A percentile compares a stretch with the other conserved stretches of the same genome.
These are phyloP conservation scores for Cebidichthys violaceus DNA, from an alignment of 2,113 vertebrate species.

Conservation along the genomic window DNA sequence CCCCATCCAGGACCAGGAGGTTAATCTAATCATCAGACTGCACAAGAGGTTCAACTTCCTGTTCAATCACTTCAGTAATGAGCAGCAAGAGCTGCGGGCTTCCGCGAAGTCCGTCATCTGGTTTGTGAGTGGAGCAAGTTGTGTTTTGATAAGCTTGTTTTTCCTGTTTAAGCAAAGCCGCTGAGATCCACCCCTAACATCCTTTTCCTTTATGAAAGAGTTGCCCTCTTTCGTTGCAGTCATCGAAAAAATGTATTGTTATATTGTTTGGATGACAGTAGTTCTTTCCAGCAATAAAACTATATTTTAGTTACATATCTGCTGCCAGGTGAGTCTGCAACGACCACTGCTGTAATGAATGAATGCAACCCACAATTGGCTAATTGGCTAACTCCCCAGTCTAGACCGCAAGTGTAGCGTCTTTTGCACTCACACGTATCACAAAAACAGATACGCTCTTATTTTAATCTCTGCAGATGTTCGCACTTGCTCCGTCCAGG, in stretches of 20 bases:
- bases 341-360: too few relatives aligned
- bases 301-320: neutral
- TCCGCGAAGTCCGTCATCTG: slow-evolving; percentile 79
- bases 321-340: too few relatives aligned
- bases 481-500: too few relatives aligned
- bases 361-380: too few relatives aligned
- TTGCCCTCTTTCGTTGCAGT: slow-evolving; percentile 25
- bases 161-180: slow-evolving; percentile 60
- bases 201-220: slow-evolving; percentile 72
- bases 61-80: slow-evolving; percentile 83
- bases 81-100: slow-evolving; percentile 78
- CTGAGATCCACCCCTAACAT: slow-evolving; percentile 69
- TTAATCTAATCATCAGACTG: slow-evolving; percentile 84
- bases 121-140: slow-evolving; percentile 73
- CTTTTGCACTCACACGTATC: too few relatives aligned
- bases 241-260: slow-evolving; percentile 25
- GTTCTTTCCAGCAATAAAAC: slow-evolving; percentile 4
- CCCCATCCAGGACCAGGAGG: slow-evolving; percentile 75
- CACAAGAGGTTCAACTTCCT: slow-evolving; percentile 84
- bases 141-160: slow-evolving; percentile 86
- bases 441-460: too few relatives aligned
- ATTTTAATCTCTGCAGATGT: too few relatives aligned
- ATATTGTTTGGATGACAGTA: neutral
- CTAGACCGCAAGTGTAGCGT: too few relatives aligned
- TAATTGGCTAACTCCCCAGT: too few relatives aligned